phyloP scores from a whole-genome alignment of 2,113 vertebrate species.

The Cyanoramphus novaezelandiae region DNA sequence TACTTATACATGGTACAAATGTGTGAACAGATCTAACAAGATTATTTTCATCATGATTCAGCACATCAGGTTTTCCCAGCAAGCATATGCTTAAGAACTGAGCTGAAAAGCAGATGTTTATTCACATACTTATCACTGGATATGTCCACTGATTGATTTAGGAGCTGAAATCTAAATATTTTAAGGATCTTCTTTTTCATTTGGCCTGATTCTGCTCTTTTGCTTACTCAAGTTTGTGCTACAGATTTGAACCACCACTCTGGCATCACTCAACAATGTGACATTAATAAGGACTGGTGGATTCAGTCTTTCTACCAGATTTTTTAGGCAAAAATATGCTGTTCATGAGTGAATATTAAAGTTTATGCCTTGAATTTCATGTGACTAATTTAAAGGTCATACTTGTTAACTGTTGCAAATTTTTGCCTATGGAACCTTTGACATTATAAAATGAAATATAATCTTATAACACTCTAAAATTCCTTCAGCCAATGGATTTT shows the following conservation, averaged over 20 bases:
- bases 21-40: not conserved
- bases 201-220: not conserved
- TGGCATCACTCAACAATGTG: not conserved
- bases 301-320: not conserved
- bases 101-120: not conserved
- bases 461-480: conserved; percentile 74
- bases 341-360: conserved; percentile 54
- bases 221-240: not conserved
- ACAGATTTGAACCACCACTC: not conserved
- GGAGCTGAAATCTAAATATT: not conserved
- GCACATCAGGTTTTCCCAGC: not conserved
- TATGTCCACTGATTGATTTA: not conserved
- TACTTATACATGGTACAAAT: not conserved
- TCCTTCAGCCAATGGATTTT: conserved; percentile 67
- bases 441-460: conserved; percentile 77
- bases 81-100: not conserved
- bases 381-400: conserved; percentile 77
- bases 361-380: conserved; percentile 75
- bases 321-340: conserved; percentile 20
- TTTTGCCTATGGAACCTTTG: conserved; percentile 72
- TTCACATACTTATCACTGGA: not conserved
- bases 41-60: not conserved
- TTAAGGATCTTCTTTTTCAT: not conserved
- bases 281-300: not conserved
- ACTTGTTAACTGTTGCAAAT: conserved; percentile 76